Conservation (phyloP, 2,113 vertebrate genomes). For the Shinisaurus crocodilurus region DNA sequence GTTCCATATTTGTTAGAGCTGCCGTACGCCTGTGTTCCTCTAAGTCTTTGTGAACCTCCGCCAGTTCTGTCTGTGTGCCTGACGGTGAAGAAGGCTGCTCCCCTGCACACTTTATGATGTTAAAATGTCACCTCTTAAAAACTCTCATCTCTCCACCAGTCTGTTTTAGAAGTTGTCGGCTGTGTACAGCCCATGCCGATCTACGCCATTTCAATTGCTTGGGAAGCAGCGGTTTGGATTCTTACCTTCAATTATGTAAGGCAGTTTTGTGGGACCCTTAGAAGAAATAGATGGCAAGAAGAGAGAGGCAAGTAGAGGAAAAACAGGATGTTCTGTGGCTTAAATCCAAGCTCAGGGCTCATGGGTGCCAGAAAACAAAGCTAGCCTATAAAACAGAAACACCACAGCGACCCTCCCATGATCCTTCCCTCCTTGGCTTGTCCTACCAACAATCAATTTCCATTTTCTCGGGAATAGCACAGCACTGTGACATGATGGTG, state of each 20-base stretch:
- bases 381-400: slow-evolving; percentile 47
- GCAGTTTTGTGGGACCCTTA: slow-evolving; percentile 35
- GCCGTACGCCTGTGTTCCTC: neutral
- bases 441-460: slow-evolving; percentile 19
- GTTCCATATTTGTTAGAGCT: neutral
- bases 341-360: slow-evolving; percentile 44
- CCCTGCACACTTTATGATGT: accelerated
- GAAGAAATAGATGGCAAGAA: slow-evolving; percentile 25
- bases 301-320: neutral
- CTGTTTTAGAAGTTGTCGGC: neutral
- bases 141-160: neutral
- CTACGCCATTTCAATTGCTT: neutral
- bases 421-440: neutral
- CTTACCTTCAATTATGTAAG: slow-evolving; percentile 49
- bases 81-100: neutral
- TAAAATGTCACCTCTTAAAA: too few species aligned
- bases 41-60: neutral
- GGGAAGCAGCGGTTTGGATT: neutral
- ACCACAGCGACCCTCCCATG: neutral
- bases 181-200: too few species aligned
- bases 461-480: neutral
- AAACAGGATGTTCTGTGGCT: slow-evolving; percentile 62
- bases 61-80: neutral
- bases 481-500: neutral
- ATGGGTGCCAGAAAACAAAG: slow-evolving; percentile 52